Conservation (phyloP, 1,140 invertebrate genomes). For the Maconellicoccus hirsutus region DNA sequence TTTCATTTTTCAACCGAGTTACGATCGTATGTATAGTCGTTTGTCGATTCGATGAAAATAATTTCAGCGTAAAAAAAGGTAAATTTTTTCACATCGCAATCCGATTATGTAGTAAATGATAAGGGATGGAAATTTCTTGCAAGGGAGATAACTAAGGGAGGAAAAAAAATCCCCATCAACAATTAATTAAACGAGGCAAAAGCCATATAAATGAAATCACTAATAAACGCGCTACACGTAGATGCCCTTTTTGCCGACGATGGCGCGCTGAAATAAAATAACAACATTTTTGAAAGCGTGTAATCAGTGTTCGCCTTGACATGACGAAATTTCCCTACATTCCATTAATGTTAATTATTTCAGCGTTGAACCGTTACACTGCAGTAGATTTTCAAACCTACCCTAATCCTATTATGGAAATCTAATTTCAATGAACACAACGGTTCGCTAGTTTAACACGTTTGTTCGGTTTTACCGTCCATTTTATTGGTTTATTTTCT, state of each 20-base stretch:
- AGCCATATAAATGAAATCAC: background rate
- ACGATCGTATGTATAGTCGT: background rate
- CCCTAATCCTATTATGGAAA: constrained; percentile 20
- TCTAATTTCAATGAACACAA: constrained; percentile 20
- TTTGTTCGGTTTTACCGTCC: constrained; percentile 12
- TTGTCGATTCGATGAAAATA: no score
- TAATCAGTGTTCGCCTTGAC: constrained; percentile 14
- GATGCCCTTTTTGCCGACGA: no score
- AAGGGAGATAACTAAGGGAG: no score
- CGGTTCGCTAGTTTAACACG: constrained; percentile 10
- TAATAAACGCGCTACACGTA: background rate
- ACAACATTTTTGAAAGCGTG: background rate
- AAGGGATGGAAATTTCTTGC: no score
- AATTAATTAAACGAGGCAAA: background rate
- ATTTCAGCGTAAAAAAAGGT: no score
- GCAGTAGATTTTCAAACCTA: constrained; percentile 13
- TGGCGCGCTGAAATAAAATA: background rate
- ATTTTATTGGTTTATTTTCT: constrained; percentile 20
- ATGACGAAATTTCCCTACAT: background rate
- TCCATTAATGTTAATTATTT: constrained; percentile 21
- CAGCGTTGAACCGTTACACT: constrained; percentile 1
- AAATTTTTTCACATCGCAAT: no score
- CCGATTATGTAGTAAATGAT: no score
- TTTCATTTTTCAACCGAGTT: background rate
- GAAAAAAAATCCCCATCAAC: no score